Evolutionary conservation across 2,888 invertebrate species (phyloP), one percentile per base, ranked within the genome.

Genomic region (Cylindroiulus punctatus): DNA sequence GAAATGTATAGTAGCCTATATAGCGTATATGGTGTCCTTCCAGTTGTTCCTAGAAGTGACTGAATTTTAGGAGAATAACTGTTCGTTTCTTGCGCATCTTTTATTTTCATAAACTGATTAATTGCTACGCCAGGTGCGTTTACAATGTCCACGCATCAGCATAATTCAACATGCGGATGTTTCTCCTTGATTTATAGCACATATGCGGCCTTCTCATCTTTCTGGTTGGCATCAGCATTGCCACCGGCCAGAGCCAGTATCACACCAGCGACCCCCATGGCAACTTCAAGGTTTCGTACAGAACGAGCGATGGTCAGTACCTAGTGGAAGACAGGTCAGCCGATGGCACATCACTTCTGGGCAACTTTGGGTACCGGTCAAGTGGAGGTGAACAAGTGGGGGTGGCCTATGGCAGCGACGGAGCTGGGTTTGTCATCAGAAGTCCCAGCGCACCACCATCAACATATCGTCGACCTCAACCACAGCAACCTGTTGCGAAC

Each of bases 351-450:
- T 84, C 86, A 19, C 40, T 84, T 14, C 36, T 86, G 65, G 86
- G 86, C n/a, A 86, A 86, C 65, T 86, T 76, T 42, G 86, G 86
- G n/a, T 86, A 86, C 57, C 57, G 42, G 14, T 57, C 86, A 52
- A 84, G 84, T 32, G 86, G 84, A 26, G 86, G 86, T 14, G 76
- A 86, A 76, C 36, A 44, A 19, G 86, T 86, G 5, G 86, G 86
- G 40, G 84, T 86, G 17, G 86, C 86, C 22, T 86, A 86, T 40
- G 65, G 84, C 32, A 84, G 76, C n/a, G 86, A 84, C 26, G 84
- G 84, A 40, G 86, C 86, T 81, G 86, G 86, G 17, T 86, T 86
- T 42, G 86, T 86, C 4, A 86, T 86, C 36, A 65, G 86, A 32
- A 84, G 52, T n/a, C 86, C 86, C 12, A 42, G 42, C 30, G 84